Evolutionary conservation across 2,888 invertebrate species (phyloP).

Genomic region (Drosophila quinaria): DNA sequence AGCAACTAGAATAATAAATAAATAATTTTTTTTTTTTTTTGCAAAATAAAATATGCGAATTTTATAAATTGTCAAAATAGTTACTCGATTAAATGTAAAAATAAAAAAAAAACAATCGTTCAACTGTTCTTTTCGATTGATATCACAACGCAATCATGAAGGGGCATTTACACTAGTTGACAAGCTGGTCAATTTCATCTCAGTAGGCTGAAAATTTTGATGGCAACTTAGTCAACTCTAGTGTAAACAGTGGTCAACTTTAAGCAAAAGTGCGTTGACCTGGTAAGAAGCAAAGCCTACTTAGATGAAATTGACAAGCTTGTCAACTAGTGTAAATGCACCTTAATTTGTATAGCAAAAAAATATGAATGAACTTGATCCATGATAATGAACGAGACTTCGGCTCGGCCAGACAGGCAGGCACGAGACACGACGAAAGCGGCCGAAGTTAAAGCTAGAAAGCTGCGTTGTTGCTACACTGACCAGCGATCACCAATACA

Average conservation of each 20-base stretch:
- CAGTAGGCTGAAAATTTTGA: too few relatives aligned
- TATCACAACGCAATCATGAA: constrained; percentile 11
- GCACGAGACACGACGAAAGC: constrained; percentile 22
- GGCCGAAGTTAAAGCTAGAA: constrained; percentile 8
- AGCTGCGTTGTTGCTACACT: neutral
- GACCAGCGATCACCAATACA: constrained; percentile 16
- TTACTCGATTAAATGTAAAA: neutral
- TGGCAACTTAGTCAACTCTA: too few relatives aligned
- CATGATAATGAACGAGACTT: neutral
- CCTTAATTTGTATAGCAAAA: neutral
- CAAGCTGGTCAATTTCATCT: too few relatives aligned
- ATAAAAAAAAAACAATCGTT: neutral
- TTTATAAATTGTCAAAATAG: neutral
- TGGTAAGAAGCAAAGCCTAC: too few relatives aligned
- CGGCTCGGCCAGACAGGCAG: constrained; percentile 5
- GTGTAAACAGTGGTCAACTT: too few relatives aligned
- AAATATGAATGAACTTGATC: constrained; percentile 16
- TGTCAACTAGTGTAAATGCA: too few relatives aligned
- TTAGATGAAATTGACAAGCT: too few relatives aligned
- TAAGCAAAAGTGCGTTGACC: too few relatives aligned
- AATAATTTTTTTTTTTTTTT: too few relatives aligned
- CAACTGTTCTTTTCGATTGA: neutral
- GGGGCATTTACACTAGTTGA: too few relatives aligned
- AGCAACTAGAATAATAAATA: neutral
- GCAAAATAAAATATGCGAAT: constrained; percentile 1